Percentiles rank a stretch among this genome's conserved stretches.
phyloP scores from a whole-genome alignment of 1,140 invertebrate genomes.

The Drosophila saltans region DNA sequence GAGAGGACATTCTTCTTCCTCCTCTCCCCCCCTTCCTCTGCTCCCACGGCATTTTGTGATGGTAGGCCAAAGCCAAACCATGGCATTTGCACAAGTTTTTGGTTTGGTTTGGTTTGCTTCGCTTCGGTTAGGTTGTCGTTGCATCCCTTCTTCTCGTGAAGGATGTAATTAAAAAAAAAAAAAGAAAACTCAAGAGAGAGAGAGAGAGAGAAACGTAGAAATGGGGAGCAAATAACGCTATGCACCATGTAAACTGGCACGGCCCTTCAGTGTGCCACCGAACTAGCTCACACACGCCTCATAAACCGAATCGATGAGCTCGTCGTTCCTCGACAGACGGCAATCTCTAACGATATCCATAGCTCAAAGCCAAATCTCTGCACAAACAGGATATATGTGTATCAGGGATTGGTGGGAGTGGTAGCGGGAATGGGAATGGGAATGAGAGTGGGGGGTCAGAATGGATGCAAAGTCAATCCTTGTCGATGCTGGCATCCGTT shows the following conservation, averaged over 20 bases:
- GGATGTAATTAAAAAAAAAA: constrained; percentile 77
- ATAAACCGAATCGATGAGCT: constrained; percentile 68
- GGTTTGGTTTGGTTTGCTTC: constrained; percentile 57
- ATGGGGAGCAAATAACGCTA: not conserved
- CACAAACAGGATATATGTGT: constrained; percentile 76
- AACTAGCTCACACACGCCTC: constrained; percentile 6
- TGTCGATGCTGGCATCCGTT: constrained; percentile 61
- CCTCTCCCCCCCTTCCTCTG: no score
- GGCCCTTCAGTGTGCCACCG: not conserved
- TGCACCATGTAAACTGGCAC: constrained; percentile 44
- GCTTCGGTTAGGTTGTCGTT: constrained; percentile 13
- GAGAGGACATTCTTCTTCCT: not conserved
- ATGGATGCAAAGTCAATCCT: constrained; percentile 70
- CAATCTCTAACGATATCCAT: constrained; percentile 71
- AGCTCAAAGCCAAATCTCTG: constrained; percentile 79
- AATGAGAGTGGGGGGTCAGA: not conserved
- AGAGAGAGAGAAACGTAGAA: not conserved
- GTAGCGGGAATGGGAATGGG: not conserved
- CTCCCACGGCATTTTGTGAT: not conserved
- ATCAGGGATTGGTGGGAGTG: constrained; percentile 31
- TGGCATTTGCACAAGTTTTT: constrained; percentile 67
- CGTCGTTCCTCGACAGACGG: constrained; percentile 16
- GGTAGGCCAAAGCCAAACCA: constrained; percentile 71
- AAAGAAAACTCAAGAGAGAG: constrained; percentile 36
- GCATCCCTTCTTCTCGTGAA: constrained; percentile 19